Base-by-base conservation (phyloP, 1,140 invertebrate species). In the Dendrolimus punctatus region DNA sequence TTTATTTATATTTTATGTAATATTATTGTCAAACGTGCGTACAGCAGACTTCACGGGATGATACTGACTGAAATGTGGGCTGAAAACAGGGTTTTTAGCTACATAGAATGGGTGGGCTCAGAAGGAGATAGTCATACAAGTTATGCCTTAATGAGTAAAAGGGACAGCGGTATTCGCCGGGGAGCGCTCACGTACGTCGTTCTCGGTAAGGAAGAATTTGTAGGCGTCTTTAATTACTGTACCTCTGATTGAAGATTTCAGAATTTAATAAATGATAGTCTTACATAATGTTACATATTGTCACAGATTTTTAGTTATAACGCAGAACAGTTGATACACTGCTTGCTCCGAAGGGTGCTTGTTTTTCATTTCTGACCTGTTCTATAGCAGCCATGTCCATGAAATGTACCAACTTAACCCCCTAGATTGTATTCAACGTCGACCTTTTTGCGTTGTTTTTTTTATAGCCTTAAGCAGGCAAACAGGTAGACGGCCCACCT, bases 241-340 rank as follows among this genome's bases (percentile, higher is more conserved):
- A 70, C 61, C 67, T 68, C 58, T 75, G 68, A 77, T 76, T 76
- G 69, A 65, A 71, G 63, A 68, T 55, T 67, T 64, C 66, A 58
- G 66, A 72, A 73, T 72, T 72, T 68, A 69, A 70, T 67, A 71
- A 64, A 58, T 60, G 50, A 44, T 42, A 53, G 57, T 66, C 55
- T 58, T 57, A 39, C 46, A 23, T 39, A 50, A 51, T 49, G n/a
- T 43, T 49, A 45, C 43, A 45, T 9, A n/a, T n/a, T n/a, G 8
- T 6, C n/a, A 45, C n/a, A n/a, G 23, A 45, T 8, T 4, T 8
- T 1, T 23, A 23, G 23, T 23, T 23, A 23, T 23, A 23, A 23
- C 23, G 3, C 23, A 23, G 23, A 23, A 23, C 23, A 23, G 23
- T 23, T 23, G 23, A 23, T 3, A 23, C 23, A 23, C 23, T 23